These are phyloP conservation scores for Metopia argyrocephala DNA, from an alignment of 2,888 invertebrate genomes.

Conservation along the genomic window DNA sequence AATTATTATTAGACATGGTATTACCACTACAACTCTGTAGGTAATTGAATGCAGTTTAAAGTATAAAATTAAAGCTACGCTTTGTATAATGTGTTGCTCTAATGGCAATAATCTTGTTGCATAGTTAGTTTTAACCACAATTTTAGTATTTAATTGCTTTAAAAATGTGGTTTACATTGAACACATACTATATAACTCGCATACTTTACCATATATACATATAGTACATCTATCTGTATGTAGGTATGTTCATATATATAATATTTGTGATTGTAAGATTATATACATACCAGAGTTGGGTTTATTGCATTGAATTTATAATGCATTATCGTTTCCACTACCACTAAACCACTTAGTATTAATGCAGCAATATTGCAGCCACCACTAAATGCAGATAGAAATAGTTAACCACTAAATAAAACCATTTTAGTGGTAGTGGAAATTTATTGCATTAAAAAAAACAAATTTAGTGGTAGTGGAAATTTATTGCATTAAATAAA, in stretches of 20 bases:
- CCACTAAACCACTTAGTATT: too few relatives aligned
- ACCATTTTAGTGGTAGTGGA: too few relatives aligned
- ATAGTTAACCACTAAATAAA: too few relatives aligned
- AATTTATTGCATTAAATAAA: too few relatives aligned
- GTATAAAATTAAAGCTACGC: not conserved
- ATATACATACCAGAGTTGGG: too few relatives aligned
- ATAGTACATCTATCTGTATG: not conserved
- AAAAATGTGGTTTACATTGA: slow-evolving; percentile 64
- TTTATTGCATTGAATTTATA: too few relatives aligned
- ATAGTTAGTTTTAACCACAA: slow-evolving; percentile 60
- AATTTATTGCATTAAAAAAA: too few relatives aligned
- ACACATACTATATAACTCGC: slow-evolving; percentile 3
- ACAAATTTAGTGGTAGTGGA: too few relatives aligned
- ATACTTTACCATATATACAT: not conserved
- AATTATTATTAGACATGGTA: slow-evolving; percentile 2
- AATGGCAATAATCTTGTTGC: slow-evolving; percentile 51
- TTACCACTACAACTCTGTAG: not conserved
- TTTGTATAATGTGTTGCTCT: slow-evolving; percentile 13
- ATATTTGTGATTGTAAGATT: too few relatives aligned
- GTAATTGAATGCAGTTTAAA: not conserved
- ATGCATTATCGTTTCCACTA: too few relatives aligned
- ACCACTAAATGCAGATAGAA: too few relatives aligned
- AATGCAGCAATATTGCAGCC: too few relatives aligned
- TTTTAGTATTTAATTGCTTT: slow-evolving; percentile 61
- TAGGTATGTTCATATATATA: not conserved